Evolutionary conservation across 2,797 vertebrate genomes (phyloP).

Genomic region (Fistularia tabacaria): DNA sequence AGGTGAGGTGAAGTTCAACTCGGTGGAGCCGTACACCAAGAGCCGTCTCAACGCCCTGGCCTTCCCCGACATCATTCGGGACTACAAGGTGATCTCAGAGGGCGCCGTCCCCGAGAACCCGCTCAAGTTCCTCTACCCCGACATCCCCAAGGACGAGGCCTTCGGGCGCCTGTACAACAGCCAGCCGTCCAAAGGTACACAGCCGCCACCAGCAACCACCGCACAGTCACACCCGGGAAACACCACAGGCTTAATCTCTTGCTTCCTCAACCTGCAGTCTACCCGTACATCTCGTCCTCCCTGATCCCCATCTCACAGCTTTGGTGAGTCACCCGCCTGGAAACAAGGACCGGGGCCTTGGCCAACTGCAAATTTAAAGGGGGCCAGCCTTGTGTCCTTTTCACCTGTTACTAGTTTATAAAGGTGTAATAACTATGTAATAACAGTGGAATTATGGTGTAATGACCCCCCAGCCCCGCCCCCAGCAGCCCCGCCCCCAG

Average conservation of each 20-base stretch:
- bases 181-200: slow-evolving; percentile 83
- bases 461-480: not conserved
- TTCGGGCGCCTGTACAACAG: slow-evolving; percentile 95
- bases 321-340: slow-evolving; percentile 58
- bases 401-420: no score
- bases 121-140: slow-evolving; percentile 91
- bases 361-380: no score
- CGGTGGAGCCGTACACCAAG: slow-evolving; percentile 97
- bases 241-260: not conserved
- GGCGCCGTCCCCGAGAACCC: slow-evolving; percentile 92
- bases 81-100: slow-evolving; percentile 95
- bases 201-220: no score
- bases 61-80: slow-evolving; percentile 90
- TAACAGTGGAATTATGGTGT: not conserved
- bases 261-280: slow-evolving; percentile 67
- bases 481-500: slow-evolving; percentile 65
- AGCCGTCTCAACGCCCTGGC: slow-evolving; percentile 86
- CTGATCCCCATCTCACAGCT: slow-evolving; percentile 88
- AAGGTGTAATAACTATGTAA: not conserved
- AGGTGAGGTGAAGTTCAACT: slow-evolving; percentile 92
- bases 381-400: no score
- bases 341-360: not conserved
- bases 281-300: slow-evolving; percentile 85
- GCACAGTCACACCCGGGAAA: not conserved
- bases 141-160: slow-evolving; percentile 94